Evolutionary conservation across 1,140 invertebrate genomes (phyloP).

Genomic region (Rhyacophila brunnea): DNA sequence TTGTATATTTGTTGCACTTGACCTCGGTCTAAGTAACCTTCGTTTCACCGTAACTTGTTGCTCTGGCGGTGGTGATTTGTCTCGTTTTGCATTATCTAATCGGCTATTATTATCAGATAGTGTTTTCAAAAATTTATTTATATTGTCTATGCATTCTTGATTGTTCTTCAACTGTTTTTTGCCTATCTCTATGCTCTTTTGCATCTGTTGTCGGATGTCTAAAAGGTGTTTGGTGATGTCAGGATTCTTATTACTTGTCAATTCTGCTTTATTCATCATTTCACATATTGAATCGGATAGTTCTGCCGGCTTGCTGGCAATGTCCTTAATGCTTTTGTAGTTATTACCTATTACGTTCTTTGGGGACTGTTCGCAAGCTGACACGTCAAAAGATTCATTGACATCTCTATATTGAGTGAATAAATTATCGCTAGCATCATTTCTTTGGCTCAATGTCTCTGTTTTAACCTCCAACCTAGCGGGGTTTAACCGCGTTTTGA

Average conservation of each 20-base stretch:
- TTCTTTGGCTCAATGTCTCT: no score
- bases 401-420: conserved; percentile 20
- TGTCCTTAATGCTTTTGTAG: neutral
- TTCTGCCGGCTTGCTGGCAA: neutral
- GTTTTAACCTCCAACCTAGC: no score
- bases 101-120: neutral
- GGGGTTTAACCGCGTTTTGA: no score
- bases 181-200: neutral
- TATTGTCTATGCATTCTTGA: neutral
- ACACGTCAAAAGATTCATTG: conserved; percentile 16
- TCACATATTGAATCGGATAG: conserved; percentile 13
- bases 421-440: neutral
- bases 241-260: neutral
- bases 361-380: conserved; percentile 5
- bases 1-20: no score
- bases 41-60: no score
- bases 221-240: neutral
- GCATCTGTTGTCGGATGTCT: neutral
- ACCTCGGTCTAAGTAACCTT: no score
- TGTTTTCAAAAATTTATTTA: conserved; percentile 7
- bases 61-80: no score
- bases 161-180: conserved; percentile 8
- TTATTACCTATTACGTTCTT: neutral
- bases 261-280: conserved; percentile 7
- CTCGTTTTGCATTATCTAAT: no score